A percentile compares a stretch with the other conserved stretches of the same genome.
phyloP scores from a whole-genome alignment of 2,113 vertebrate species.

The Corythoichthys haematopterus region DNA sequence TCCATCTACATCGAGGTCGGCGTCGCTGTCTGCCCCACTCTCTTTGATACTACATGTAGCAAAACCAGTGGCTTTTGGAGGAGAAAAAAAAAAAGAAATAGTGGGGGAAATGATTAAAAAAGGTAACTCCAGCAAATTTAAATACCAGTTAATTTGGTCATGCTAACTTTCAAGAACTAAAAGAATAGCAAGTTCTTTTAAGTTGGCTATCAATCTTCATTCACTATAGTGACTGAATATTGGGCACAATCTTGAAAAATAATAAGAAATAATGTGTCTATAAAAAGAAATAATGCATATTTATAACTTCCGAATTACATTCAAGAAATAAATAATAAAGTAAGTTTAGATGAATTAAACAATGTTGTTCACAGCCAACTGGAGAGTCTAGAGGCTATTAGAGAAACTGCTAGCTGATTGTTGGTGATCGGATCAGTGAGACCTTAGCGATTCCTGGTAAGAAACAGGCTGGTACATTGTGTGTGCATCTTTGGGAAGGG shows the following conservation, averaged over 20 bases:
- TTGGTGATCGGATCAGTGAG: conserved; percentile 34
- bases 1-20: conserved; percentile 95
- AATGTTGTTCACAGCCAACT: background rate
- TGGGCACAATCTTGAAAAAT: background rate
- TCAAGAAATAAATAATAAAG: background rate
- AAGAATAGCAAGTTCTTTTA: background rate
- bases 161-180: background rate
- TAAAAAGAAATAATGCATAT: too few relatives aligned
- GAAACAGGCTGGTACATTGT: background rate
- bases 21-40: conserved; percentile 92
- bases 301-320: too few relatives aligned
- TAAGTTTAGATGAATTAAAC: background rate
- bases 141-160: background rate
- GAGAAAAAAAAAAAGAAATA: conserved; percentile 9
- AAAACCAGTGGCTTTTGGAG: conserved; percentile 84
- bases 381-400: background rate
- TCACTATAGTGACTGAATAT: background rate
- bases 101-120: background rate
- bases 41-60: conserved; percentile 95
- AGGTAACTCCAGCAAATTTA: background rate
- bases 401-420: background rate
- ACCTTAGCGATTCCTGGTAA: conserved; percentile 36
- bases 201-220: background rate
- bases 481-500: conserved; percentile 57
- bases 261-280: too few relatives aligned